phyloP scores from a whole-genome alignment of 2,797 vertebrate species.

The Apodemus agrarius region DNA sequence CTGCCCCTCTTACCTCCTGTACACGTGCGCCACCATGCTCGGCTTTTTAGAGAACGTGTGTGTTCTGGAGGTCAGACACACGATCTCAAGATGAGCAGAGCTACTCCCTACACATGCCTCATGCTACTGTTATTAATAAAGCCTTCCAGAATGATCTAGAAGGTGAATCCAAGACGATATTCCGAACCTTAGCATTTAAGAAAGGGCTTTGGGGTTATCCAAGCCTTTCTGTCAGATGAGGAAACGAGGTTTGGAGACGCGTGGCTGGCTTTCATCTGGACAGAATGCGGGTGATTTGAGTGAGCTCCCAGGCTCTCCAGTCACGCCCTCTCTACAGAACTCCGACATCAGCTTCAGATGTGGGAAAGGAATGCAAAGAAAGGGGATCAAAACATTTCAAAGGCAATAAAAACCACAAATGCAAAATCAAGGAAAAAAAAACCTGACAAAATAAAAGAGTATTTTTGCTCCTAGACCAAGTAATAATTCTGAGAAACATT shows the following conservation, averaged over 20 bases:
- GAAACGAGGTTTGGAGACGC: background rate
- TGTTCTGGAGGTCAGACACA: background rate
- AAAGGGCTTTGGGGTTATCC: background rate
- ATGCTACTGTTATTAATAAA: constrained; percentile 31
- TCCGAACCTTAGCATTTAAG: background rate
- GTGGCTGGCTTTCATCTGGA: background rate
- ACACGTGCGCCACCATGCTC: background rate
- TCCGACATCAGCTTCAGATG: background rate
- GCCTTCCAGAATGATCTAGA: constrained; percentile 36
- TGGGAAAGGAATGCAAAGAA: background rate
- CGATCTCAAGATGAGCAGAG: background rate
- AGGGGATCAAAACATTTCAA: background rate
- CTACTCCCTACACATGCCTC: background rate
- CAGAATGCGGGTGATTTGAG: background rate
- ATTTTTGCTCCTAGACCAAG: background rate
- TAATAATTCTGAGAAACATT: background rate
- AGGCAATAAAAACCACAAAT: constrained; percentile 14
- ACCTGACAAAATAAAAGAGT: background rate
- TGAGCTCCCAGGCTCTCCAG: rapidly evolving
- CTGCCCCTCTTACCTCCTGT: background rate
- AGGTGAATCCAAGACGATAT: constrained; percentile 8
- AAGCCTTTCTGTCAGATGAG: background rate
- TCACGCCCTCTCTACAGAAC: background rate
- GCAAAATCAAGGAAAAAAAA: background rate
- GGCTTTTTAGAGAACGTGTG: background rate